A percentile compares a stretch with the other conserved stretches of the same genome.
Evolutionary conservation across 30 jellyfish, hydroid and myxozoan species (phyloP).

Genomic region (Rhopilema esculentum): DNA sequence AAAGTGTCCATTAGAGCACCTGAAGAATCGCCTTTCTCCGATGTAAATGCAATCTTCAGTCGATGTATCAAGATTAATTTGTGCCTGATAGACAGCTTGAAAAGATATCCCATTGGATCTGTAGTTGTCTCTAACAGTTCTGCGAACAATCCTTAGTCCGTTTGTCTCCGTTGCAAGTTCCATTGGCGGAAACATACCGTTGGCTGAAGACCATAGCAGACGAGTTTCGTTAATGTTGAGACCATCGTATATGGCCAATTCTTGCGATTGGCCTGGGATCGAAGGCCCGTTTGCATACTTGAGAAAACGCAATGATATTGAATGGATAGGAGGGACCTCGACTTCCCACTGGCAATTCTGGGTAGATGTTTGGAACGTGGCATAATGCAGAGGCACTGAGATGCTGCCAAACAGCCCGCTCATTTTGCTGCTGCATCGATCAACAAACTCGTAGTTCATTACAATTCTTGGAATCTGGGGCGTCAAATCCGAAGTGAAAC

Average conservation of each 20-base stretch:
- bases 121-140: not conserved
- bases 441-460: conserved; percentile 57
- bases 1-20: conserved; percentile 83
- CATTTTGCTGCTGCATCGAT: conserved; percentile 71
- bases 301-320: conserved; percentile 53
- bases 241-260: conserved; percentile 35
- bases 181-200: conserved; percentile 48
- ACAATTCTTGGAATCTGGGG: conserved; percentile 45
- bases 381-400: conserved; percentile 33
- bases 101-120: conserved; percentile 36
- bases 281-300: conserved; percentile 33
- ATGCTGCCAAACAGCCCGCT: conserved; percentile 77
- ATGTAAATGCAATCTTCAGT: conserved; percentile 60
- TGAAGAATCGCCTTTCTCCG: conserved; percentile 60
- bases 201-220: conserved; percentile 47
- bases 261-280: conserved; percentile 35
- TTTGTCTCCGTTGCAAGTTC: conserved; percentile 14
- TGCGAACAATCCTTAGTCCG: conserved; percentile 40
- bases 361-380: conserved; percentile 1
- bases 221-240: not conserved
- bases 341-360: conserved; percentile 79
- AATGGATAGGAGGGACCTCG: conserved; percentile 67
- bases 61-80: not conserved
- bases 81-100: conserved; percentile 74
- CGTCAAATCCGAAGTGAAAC: conserved; percentile 10